These are phyloP conservation scores for Dendrocincla tyrannina DNA, from an alignment of 2,797 vertebrate genomes.

Conservation along the genomic window DNA sequence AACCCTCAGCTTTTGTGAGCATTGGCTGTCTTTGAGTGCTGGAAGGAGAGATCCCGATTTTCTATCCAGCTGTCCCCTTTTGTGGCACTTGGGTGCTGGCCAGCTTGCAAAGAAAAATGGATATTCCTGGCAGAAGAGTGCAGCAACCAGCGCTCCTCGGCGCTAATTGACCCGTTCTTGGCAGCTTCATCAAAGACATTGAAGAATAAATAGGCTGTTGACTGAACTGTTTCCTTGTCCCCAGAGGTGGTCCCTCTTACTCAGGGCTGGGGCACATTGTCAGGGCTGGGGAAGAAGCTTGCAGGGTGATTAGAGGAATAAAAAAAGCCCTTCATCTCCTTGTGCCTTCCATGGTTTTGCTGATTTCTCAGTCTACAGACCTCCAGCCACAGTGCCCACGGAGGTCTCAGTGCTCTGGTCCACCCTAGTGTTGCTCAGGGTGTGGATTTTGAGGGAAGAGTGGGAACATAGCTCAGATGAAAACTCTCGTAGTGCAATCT, in stretches of 20 bases:
- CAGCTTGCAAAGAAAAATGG: conserved; percentile 22
- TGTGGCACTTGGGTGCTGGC: conserved; percentile 23
- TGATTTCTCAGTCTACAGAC: accelerated
- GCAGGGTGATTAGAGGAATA: not conserved
- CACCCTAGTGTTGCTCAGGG: accelerated
- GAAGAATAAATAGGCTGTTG: conserved; percentile 29
- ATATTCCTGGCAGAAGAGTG: conserved; percentile 18
- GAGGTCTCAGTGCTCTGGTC: not conserved
- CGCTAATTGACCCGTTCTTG: conserved; percentile 44
- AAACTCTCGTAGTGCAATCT: not conserved
- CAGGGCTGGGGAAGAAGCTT: not conserved
- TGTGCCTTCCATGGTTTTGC: accelerated
- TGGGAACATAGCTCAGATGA: accelerated
- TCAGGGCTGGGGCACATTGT: not conserved
- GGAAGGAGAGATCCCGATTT: not conserved
- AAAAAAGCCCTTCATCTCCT: not conserved
- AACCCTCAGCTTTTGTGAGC: not conserved
- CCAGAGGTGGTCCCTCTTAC: conserved; percentile 29
- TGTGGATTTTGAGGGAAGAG: not conserved
- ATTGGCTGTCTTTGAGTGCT: accelerated
- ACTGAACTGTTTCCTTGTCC: conserved; percentile 11
- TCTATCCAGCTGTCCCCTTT: not conserved
- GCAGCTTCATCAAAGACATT: conserved; percentile 33
- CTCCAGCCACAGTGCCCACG: accelerated
- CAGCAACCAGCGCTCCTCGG: not conserved